Evolutionary conservation across 2,797 vertebrate genomes (phyloP).

Genomic region (Cyclura pinguis): DNA sequence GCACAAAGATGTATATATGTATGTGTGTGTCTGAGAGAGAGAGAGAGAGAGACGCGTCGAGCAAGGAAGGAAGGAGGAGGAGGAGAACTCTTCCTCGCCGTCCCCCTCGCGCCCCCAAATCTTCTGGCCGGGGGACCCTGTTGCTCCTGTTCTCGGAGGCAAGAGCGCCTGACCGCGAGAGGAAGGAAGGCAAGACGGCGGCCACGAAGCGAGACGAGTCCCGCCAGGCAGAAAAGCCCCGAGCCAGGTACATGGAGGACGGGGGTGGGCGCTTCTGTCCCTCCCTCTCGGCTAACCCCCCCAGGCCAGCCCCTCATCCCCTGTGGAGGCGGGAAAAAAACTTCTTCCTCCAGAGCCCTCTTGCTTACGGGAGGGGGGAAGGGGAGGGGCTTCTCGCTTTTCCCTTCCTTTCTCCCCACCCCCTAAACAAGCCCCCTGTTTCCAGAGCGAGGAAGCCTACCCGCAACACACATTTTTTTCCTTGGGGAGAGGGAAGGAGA

Average conservation of each 20-base stretch:
- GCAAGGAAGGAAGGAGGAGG: conserved; percentile 25
- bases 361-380: neutral
- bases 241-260: neutral
- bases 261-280: neutral
- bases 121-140: neutral
- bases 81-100: neutral
- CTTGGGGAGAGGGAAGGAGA: neutral
- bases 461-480: neutral
- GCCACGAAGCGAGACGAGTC: too few relatives aligned
- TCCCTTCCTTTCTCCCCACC: neutral
- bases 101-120: neutral
- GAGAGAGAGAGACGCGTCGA: neutral
- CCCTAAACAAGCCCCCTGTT: neutral
- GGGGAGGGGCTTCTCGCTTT: neutral
- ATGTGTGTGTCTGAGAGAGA: too few relatives aligned
- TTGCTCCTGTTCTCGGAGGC: too few relatives aligned
- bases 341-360: neutral
- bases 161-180: too few relatives aligned
- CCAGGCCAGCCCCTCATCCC: too few relatives aligned
- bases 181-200: too few relatives aligned
- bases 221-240: neutral
- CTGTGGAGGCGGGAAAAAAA: neutral
- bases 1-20: too few relatives aligned
- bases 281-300: neutral
- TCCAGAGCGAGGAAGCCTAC: neutral